Evolutionary conservation across 2,797 vertebrate species (phyloP), one percentile per base, ranked within the genome.

Genomic region (Tympanoctomys barrerae): DNA sequence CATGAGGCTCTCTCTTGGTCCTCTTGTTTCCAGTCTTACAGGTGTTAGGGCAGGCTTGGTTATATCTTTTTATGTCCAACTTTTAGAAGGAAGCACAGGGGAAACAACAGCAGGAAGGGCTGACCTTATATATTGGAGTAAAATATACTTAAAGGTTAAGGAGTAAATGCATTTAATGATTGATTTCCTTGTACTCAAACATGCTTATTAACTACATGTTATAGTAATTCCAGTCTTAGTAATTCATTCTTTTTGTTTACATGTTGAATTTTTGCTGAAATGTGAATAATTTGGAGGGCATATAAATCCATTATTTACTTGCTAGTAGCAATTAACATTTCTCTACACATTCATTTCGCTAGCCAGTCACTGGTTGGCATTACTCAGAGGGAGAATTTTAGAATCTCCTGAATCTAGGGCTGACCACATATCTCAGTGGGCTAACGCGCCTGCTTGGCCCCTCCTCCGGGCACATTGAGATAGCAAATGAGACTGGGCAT

Each of bases 171-270:
- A 8, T 39, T 79, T 21, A 59, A 88, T 87, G 1, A 0, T 21
- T n/a, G 42, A 28, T 88, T 80, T 86, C 31, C 42, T 80, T 96
- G 4, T 66, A 75, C 31, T 79, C 22, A 75, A 42, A 36, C 81
- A 79, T 59, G 21, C 24, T 39, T 82, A 66, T 93, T 95, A 90
- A 90, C 7, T 94, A 14, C 16, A n/a, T 64, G 54, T 28, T 28
- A 75, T 66, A 18, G 24, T 57, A 39, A 90, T 94, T 24, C 70
- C 52, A 90, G 6, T 16, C 11, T 79, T 85, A 82, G 52, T 33
- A 52, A 70, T 75, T 86, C 64, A 87, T 94, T 95, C 28, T 18
- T 84, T 52, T n/a, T 59, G 24, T 94, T 91, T 73, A 93, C 66
- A 78, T 24, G 33, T 14, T 90, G 89, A 77, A 61, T 87, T 92